phyloP scores from a whole-genome alignment of 2,888 invertebrate genomes.

The Metallyticus violacea region DNA sequence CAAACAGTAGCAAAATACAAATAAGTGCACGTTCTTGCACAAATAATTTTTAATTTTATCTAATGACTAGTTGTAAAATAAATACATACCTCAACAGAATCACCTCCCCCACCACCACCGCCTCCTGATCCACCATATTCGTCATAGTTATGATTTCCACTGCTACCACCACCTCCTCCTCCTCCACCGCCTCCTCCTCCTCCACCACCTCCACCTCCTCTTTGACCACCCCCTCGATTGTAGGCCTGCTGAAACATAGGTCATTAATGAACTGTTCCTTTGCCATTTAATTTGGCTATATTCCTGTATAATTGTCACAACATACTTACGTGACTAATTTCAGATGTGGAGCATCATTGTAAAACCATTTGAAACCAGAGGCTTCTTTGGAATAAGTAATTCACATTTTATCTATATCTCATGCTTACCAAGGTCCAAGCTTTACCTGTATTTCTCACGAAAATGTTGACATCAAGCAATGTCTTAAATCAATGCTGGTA shows the following conservation, averaged over 20 bases:
- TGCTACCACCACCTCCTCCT: slow-evolving; percentile 40
- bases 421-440: not conserved
- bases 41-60: too few species aligned
- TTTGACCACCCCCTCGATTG: slow-evolving; percentile 10
- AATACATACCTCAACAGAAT: slow-evolving; percentile 37
- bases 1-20: too few species aligned
- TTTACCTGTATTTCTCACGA: not conserved
- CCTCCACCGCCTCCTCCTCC: slow-evolving; percentile 6
- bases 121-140: slow-evolving; percentile 37
- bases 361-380: too few species aligned
- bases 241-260: slow-evolving; percentile 20
- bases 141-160: slow-evolving; percentile 33
- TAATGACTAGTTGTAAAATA: too few species aligned
- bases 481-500: too few species aligned
- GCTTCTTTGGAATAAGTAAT: not conserved
- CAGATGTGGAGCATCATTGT: not conserved
- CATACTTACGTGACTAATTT: not conserved
- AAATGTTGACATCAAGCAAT: too few species aligned
- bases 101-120: slow-evolving; percentile 43
- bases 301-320: not conserved
- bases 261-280: not conserved
- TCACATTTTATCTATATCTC: not conserved
- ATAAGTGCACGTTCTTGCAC: too few species aligned
- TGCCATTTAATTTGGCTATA: not conserved
- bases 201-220: slow-evolving; percentile 17